Evolutionary conservation across 1,140 invertebrate species (phyloP).

Genomic region (Leptonema lineaticorne): DNA sequence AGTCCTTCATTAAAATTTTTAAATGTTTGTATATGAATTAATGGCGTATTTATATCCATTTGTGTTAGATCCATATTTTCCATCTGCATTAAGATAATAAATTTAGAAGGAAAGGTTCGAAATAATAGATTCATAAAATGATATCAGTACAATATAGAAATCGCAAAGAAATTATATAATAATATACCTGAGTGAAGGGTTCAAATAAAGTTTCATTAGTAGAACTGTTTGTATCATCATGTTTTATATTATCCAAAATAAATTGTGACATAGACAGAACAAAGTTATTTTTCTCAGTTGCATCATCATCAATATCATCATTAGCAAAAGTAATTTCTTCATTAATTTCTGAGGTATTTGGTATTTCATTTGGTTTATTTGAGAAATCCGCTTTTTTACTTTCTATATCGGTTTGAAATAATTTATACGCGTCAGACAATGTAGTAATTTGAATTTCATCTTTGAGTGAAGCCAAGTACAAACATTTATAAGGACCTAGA

Average conservation of each 20-base stretch:
- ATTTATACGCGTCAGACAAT: slow-evolving; percentile 56
- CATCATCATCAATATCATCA: slow-evolving; percentile 50
- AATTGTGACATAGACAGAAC: slow-evolving; percentile 68
- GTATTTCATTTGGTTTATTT: slow-evolving; percentile 43
- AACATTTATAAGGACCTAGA: slow-evolving; percentile 64
- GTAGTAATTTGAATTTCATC: slow-evolving; percentile 58
- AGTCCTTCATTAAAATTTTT: slow-evolving; percentile 71
- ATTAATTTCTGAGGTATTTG: slow-evolving; percentile 16
- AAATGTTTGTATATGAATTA: slow-evolving; percentile 75
- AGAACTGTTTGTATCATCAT: slow-evolving; percentile 42
- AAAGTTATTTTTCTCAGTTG: slow-evolving; percentile 61
- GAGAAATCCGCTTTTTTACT: slow-evolving; percentile 44
- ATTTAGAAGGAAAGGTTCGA: slow-evolving; percentile 31
- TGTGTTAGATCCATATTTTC: slow-evolving; percentile 66
- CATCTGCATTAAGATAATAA: slow-evolving; percentile 49
- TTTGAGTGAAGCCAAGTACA: slow-evolving; percentile 60
- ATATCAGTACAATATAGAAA: no score
- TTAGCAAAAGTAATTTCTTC: slow-evolving; percentile 35
- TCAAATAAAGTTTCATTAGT: slow-evolving; percentile 60
- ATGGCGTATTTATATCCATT: slow-evolving; percentile 57
- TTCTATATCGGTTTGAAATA: slow-evolving; percentile 29
- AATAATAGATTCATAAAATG: not conserved
- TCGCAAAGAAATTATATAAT: no score
- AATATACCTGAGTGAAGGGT: slow-evolving; percentile 63
- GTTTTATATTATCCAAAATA: slow-evolving; percentile 42